Evolutionary conservation across 1,140 invertebrate species (phyloP), one percentile per base, ranked within the genome.

Genomic region (Aradophagus sp.): DNA sequence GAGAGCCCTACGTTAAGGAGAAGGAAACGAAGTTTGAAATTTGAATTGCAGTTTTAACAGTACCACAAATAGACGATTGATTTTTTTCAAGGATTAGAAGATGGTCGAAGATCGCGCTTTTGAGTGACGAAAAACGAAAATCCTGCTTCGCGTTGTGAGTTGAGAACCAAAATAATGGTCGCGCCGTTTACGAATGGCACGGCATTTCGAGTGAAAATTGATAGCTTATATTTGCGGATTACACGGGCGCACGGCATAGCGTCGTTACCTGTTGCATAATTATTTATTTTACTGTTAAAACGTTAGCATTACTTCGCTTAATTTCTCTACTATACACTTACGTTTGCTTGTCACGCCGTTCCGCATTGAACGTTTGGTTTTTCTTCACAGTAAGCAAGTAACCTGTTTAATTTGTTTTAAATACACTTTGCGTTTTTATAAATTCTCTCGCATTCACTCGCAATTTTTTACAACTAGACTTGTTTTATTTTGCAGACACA

Each of bases 201-300:
- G 31, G 23, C 39, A 45, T 42, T 44, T n/a, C n/a, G n/a, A n/a
- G n/a, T n/a, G n/a, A n/a, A n/a, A n/a, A n/a, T n/a, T n/a, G n/a
- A n/a, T n/a, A 23, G 20, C 8, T 23, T 23, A 23, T 8, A 23
- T 23, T 23, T 23, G 8, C 20, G 20, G 20, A 5, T 23, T 23
- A 23, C 20, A 23, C 20, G 8, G 8, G n/a, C n/a, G n/a, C n/a
- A n/a, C n/a, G n/a, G n/a, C 20, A 23, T 23, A 23, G 20, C 8
- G 20, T 23, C 8, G 20, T 23, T 23, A 23, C 20, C 8, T 23
- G 20, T 23, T 23, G 8, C 36, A 55, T 61, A 11, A 59, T 72
- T 66, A 72, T 72, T 72, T 50, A 66, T 72, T 66, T 66, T 72
- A 66, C 68, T 72, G 61, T 61, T 72, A 72, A 72, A 72, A 72